Conservation (phyloP, 2,113 vertebrate genomes). For the Nesoenas mayeri region DNA sequence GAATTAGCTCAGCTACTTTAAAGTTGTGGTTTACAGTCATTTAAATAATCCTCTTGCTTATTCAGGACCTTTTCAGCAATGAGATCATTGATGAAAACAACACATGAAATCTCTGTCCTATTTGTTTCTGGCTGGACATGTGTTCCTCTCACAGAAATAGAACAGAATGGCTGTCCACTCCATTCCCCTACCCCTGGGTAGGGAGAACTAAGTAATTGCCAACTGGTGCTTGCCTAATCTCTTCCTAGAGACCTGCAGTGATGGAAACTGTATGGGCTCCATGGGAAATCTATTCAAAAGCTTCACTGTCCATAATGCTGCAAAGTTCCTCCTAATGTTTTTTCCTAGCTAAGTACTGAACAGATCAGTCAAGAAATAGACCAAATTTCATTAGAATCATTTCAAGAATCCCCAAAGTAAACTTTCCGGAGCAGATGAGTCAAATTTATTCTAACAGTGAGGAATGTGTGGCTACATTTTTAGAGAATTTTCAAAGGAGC, state of each 20-base stretch:
- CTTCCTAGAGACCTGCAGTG: not conserved
- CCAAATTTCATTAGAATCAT: not conserved
- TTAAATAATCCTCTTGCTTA: slow-evolving; percentile 42
- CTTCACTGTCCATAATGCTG: not conserved
- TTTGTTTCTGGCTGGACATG: not conserved
- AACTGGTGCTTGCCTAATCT: not conserved
- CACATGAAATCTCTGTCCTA: not conserved
- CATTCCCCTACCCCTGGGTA: not conserved
- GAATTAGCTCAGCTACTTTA: slow-evolving; percentile 27
- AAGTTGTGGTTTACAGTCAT: not conserved
- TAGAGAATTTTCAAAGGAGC: not conserved
- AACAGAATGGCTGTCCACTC: not conserved
- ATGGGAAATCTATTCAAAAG: not conserved
- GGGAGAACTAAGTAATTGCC: not conserved
- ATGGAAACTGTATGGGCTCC: not conserved
- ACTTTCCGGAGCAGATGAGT: not conserved
- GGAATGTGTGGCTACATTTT: not conserved
- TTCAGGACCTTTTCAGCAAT: slow-evolving; percentile 30
- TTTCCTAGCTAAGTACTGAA: not conserved
- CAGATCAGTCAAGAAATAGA: not conserved
- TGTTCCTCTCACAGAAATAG: not conserved
- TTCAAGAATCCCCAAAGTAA: not conserved
- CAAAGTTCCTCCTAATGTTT: not conserved
- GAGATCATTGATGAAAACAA: slow-evolving; percentile 63
- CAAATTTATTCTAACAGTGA: not conserved